Base-by-base conservation (phyloP, 92 coral and sea anemone genomes). In the Zoanthus gigantus region DNA sequence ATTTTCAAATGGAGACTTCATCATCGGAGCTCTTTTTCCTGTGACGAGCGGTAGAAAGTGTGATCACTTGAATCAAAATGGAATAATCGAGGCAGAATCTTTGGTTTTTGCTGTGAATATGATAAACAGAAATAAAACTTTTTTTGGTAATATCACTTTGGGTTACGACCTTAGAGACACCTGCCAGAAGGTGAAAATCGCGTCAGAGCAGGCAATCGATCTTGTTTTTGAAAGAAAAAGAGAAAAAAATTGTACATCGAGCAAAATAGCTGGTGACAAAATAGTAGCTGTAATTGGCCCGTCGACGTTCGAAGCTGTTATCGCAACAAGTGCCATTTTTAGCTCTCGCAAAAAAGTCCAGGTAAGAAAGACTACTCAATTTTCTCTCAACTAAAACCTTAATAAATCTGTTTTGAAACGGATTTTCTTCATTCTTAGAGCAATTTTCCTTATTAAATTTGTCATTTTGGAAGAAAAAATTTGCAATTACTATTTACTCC, bases 81-180 rank as follows among this genome's bases (percentile, higher is more conserved):
- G 98, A 14, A 48, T 94, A 18, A 68, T 78, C 14, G 87, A 90
- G 34, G 93, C 90, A 17, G 99, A 97, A 57, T 89, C 97, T 12
- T 67, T 97, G 32, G 90, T 93, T 34, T 92, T 87, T 72, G 90
- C 91, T 0, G 77, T 95, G 45, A 42, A 83, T 10, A 82, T 16
- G 32, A 63, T 77, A 15, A 91, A 90, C 68, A 58, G 9, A 48
- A 78, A 87, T 66, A 79, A 29, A 18, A 54, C 88, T 1, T 71
- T 52, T 45, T 68, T 31, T 32, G 16, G 45, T 16, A 94, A 88
- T 71, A 31, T 52, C 2, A 71, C 96, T 0, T 77, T 97, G 14
- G 99, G 98, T 6, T 97, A 95, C 52, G 96, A 92, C 63, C 90
- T 97, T 9, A 78, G 93, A 82, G 98, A 97, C 83, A 88, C 98